Evolutionary conservation across 37 sponge, comb jelly and placozoan genomes (phyloP).

Genomic region (Cliona cf. orientalis): DNA sequence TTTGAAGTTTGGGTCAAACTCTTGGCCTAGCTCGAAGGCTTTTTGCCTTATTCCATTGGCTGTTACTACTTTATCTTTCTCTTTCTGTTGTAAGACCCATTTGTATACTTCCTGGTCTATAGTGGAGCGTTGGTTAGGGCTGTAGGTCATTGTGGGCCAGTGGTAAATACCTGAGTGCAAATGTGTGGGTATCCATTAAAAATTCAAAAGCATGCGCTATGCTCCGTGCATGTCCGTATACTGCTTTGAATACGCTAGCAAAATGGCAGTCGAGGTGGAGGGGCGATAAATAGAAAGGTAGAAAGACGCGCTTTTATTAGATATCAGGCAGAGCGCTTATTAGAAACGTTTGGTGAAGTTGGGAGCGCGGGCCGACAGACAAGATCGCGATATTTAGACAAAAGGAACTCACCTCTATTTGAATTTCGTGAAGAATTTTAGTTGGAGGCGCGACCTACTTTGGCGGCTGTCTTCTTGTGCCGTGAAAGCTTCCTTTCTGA

Average conservation of each 20-base stretch:
- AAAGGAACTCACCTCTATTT: too few relatives aligned
- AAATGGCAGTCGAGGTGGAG: constrained; percentile 44
- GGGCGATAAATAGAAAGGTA: constrained; percentile 35
- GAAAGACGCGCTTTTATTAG: constrained; percentile 60
- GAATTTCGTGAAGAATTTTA: too few relatives aligned
- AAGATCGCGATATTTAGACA: too few relatives aligned
- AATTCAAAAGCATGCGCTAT: not conserved
- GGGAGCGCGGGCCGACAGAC: too few relatives aligned
- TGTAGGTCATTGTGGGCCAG: constrained; percentile 27
- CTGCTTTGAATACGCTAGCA: not conserved
- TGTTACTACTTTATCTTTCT: constrained; percentile 65
- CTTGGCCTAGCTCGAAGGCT: constrained; percentile 80
- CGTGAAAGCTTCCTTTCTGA: too few relatives aligned
- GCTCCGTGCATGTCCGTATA: constrained; percentile 12
- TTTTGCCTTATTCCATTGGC: constrained; percentile 75
- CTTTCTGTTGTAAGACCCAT: constrained; percentile 69
- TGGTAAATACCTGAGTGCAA: not conserved
- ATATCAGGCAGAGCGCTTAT: constrained; percentile 47
- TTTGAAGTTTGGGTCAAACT: constrained; percentile 76
- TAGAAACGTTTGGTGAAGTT: constrained; percentile 35
- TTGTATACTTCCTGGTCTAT: constrained; percentile 83
- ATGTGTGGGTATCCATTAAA: too few relatives aligned
- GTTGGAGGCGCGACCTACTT: too few relatives aligned
- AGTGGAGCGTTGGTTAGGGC: constrained; percentile 53
- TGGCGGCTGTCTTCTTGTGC: too few relatives aligned